Base-by-base conservation (phyloP, 2,888 invertebrate genomes). In the Eumacrocentrus americanus region DNA sequence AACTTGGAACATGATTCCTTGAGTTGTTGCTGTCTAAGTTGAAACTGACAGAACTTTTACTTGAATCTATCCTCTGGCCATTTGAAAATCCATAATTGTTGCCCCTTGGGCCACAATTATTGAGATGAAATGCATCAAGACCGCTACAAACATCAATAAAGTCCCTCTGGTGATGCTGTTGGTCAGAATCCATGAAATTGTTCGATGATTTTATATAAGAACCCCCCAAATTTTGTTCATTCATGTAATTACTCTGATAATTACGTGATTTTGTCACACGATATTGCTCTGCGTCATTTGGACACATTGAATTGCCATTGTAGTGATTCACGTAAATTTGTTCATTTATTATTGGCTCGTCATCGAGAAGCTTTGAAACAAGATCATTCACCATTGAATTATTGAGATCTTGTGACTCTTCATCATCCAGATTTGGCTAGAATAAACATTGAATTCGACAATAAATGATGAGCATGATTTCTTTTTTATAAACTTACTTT, bases 321-420 rank as follows among this genome's bases (percentile, higher is more conserved):
- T 71, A 78, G 16, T 67, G 74, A 58, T 68, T 71, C 11, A 61
- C 64, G 37, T 73, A 75, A 2, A 68, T 61, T 48, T 73, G 71
- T 9, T 76, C 75, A 23, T 65, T 67, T 37, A 69, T 66, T 55
- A 75, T 69, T 18, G 85, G 83, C 65, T 86, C 85, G 72, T 88
- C 87, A 76, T 87, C 87, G 57, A 88, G 82, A 67, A 87, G 85
- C 75, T 87, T 88, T 63, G 87, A 86, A 74, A 87, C 87, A 77
- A 87, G 83, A 76, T 88, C 87, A 69, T 86, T 84, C 67, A 88
- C 86, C 83, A 87, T 86, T 35, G 87, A 82, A 76, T 86, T 87
- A 71, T 85, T 77, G 25, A 80, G 64, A 66, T 80, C 80, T 63
- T 76, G 80, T 22, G 71, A 69, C 56, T 80, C 80, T 14, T 80